Evolutionary conservation across 2,113 vertebrate genomes (phyloP).

Genomic region (Dendropsophus ebraccatus): DNA sequence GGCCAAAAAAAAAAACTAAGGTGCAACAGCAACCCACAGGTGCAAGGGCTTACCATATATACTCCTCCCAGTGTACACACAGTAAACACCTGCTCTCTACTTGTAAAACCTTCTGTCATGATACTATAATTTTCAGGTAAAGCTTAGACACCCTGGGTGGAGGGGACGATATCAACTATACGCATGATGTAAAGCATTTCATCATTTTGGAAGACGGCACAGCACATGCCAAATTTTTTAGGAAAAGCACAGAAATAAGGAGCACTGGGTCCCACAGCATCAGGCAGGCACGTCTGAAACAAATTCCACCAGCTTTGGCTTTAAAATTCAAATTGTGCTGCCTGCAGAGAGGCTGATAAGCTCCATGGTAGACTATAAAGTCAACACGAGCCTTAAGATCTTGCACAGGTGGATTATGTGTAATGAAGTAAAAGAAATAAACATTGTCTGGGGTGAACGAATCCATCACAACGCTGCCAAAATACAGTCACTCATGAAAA

Average conservation of each 20-base stretch:
- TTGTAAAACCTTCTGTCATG: no score
- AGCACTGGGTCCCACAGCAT: conserved; percentile 50
- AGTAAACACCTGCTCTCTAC: no score
- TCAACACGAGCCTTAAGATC: conserved; percentile 73
- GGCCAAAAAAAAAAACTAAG: no score
- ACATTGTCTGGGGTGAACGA: conserved; percentile 75
- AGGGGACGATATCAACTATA: neutral
- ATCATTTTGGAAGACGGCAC: conserved; percentile 61
- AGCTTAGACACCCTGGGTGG: neutral
- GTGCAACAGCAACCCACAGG: no score
- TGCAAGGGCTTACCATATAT: no score
- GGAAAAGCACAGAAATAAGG: conserved; percentile 65
- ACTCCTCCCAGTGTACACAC: no score
- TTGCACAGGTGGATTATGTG: conserved; percentile 77
- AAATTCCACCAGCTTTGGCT: conserved; percentile 74
- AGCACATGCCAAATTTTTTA: conserved; percentile 63
- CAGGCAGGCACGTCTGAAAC: conserved; percentile 62
- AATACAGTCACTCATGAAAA: conserved; percentile 66
- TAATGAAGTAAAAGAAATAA: conserved; percentile 81
- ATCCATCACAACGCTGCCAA: conserved; percentile 66
- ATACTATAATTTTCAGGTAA: neutral
- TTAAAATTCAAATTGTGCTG: conserved; percentile 85
- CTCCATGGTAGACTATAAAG: conserved; percentile 75
- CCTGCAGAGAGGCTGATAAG: conserved; percentile 85
- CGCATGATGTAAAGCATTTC: neutral